Base-by-base conservation (phyloP, 2,888 invertebrate genomes). In the Troides oblongomaculatus region DNA sequence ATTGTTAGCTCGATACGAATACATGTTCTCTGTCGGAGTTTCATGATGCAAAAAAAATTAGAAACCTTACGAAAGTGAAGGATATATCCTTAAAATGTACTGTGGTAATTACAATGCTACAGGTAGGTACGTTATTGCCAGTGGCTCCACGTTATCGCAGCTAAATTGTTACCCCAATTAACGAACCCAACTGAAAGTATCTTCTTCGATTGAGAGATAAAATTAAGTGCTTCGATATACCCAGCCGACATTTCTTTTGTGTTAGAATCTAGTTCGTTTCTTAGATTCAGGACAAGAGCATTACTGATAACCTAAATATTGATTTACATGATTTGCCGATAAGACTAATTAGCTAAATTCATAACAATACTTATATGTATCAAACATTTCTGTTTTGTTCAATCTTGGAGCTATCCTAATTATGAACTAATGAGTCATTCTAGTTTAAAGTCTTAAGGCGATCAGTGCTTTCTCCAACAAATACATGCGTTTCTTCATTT, bases 141-240 rank as follows among this genome's bases (percentile, higher is more conserved):
- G 21, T 18, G 18, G 57, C 18, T 21, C 57, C 53, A 0, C 14
- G 6, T n/a, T 57, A 57, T 57, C 8, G 57, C 57, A 2, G 57
- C n/a, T 57, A 21, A 57, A 57, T 57, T 57, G 57, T 57, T 57
- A 18, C 57, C 57, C 21, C 57, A 21, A 57, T 57, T 57, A 57
- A 57, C 57, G 21, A 21, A 57, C n/a, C 21, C n/a, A 21, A 57
- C 50, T 10, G 7, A 57, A 18, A 57, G 21, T 8, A 21, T 8
- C 57, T 57, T 6, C 57, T 2, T 57, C 5, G 10, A 57, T 53
- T 53, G 53, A 57, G 7, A 10, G 57, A 12, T 57, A 57, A 57
- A 57, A 57, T 18, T 57, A 21, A 57, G 57, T 57, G 18, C 7
- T 21, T 21, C 57, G 21, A 57, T 21, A 21, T 57, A 57, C 21